Evolutionary conservation across 2,888 invertebrate species (phyloP), one percentile per base, ranked within the genome.

Genomic region (Plagodis pulveraria): DNA sequence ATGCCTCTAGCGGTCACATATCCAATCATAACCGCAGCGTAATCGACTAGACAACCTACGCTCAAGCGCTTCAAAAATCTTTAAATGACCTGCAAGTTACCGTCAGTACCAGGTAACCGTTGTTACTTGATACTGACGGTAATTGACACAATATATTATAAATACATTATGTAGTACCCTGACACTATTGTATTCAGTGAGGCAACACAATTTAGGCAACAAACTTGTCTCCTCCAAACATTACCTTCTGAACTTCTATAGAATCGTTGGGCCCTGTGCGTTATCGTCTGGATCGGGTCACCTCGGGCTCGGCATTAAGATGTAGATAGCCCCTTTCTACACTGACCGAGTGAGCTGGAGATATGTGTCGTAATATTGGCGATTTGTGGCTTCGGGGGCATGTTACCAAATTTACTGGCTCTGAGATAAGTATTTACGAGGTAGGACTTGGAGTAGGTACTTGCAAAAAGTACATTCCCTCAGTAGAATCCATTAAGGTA

Each of bases 281-380:
- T 60, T 75, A 76, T 73, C 75, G 50, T 36, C 38, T n/a, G 71
- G 78, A 80, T 80, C 80, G 63, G 80, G 83, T 80, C 80, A 73
- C 76, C 73, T 70, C 72, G 70, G 68, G 68, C 69, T 6, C 58
- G 65, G 60, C 76, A 71, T 78, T 78, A 76, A 79, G 81, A 80
- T 82, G 65, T 44, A 53, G 80, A 78, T 80, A 76, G 57, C 65
- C 62, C 70, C 67, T 67, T 65, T 67, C 70, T 65, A 54, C 68
- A 60, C 68, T 69, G 71, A 70, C 70, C 69, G 69, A 69, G 55
- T 62, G 63, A 62, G 63, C 60, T 46, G 45, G 32, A 12, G 43
- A 32, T 51, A 50, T 50, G 48, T 22, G 56, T 44, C 38, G 48
- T 53, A 43, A 58, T 58, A 56, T 53, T 44, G 35, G 9, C 58